Evolutionary conservation across 2,888 invertebrate species (phyloP).

Genomic region (Drosophila heteroneura): DNA sequence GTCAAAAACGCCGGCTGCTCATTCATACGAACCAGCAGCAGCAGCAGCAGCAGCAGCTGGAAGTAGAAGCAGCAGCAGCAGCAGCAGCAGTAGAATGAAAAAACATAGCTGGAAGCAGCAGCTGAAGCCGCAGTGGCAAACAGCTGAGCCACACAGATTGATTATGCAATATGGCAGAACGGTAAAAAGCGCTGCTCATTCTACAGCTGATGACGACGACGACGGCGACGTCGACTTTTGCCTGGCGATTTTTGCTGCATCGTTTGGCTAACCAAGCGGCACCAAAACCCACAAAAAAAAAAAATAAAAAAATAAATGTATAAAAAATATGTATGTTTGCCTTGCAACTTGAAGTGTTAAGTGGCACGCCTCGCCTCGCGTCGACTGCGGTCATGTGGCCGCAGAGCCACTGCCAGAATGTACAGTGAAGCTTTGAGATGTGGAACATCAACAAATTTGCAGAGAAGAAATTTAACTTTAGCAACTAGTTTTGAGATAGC

Average conservation of each 20-base stretch:
- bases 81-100: background rate
- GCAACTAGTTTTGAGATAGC: background rate
- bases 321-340: conserved; percentile 16
- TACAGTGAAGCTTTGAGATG: conserved; percentile 24
- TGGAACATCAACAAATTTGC: background rate
- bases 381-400: conserved; percentile 32
- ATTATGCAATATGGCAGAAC: conserved; percentile 60
- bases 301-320: background rate
- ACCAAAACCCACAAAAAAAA: conserved; percentile 43
- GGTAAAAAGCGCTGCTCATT: conserved; percentile 35
- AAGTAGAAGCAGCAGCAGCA: background rate
- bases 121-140: conserved; percentile 6
- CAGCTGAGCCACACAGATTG: conserved; percentile 43
- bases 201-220: conserved; percentile 34
- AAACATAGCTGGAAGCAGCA: conserved; percentile 1
- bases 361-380: conserved; percentile 53
- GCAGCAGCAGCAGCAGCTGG: background rate
- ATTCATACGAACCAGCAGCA: conserved; percentile 17
- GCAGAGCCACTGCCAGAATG: conserved; percentile 16
- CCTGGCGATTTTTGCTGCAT: conserved; percentile 36
- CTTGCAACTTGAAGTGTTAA: conserved; percentile 51
- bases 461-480: background rate
- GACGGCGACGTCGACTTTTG: background rate
- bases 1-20: conserved; percentile 27
- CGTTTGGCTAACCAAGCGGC: conserved; percentile 62